A percentile compares a stretch with the other conserved stretches of the same genome.
Evolutionary conservation across 2,888 invertebrate genomes (phyloP).

Genomic region (Scaptomyza caliginosa): DNA sequence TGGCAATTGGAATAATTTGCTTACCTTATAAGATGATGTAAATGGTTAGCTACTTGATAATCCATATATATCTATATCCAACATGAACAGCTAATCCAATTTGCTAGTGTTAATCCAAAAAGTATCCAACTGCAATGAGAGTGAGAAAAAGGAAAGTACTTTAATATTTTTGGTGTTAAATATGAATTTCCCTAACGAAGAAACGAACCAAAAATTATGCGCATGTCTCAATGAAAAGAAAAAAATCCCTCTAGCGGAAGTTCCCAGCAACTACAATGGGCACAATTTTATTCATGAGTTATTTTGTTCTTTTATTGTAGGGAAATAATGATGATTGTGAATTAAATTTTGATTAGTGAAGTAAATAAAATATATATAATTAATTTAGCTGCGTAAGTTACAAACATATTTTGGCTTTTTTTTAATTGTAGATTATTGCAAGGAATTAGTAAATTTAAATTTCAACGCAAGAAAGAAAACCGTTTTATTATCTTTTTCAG

Average conservation of each 20-base stretch:
- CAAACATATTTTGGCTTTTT: too few species aligned
- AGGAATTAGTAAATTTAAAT: too few species aligned
- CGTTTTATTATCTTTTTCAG: conserved; percentile 29
- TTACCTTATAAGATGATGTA: conserved; percentile 51
- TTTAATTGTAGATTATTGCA: too few species aligned
- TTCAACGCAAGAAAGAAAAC: not conserved
- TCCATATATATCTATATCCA: conserved; percentile 40
- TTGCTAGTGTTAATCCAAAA: conserved; percentile 32
- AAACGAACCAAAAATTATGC: conserved; percentile 44
- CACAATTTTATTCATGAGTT: not conserved
- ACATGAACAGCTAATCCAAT: conserved; percentile 48
- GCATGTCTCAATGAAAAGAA: conserved; percentile 12
- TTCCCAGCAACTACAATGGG: conserved; percentile 3
- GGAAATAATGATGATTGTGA: not conserved
- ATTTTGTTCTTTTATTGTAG: not conserved
- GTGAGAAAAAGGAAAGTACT: conserved; percentile 2
- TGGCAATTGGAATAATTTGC: conserved; percentile 32
- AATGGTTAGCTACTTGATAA: conserved; percentile 21
- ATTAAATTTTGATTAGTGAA: not conserved
- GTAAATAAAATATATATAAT: not conserved
- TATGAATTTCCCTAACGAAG: conserved; percentile 52
- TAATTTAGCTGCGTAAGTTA: too few species aligned
- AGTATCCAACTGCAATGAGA: conserved; percentile 32
- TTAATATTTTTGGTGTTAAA: conserved; percentile 9
- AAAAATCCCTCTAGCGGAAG: conserved; percentile 40